phyloP scores from a whole-genome alignment of 2,888 invertebrate genomes.

The Diarsia mendica region DNA sequence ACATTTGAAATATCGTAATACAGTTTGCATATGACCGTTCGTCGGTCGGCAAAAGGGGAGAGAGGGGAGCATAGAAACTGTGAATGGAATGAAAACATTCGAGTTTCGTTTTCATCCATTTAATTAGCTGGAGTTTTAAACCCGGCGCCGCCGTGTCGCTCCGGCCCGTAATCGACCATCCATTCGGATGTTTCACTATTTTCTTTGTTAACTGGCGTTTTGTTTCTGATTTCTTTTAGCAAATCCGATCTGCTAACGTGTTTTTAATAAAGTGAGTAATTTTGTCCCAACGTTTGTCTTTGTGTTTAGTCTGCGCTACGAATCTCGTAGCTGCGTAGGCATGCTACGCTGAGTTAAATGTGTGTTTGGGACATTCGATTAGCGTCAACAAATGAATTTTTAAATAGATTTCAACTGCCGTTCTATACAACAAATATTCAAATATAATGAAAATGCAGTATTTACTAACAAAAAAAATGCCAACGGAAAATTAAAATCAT shows the following conservation, averaged over 20 bases:
- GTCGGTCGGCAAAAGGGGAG: constrained; percentile 70
- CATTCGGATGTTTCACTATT: constrained; percentile 77
- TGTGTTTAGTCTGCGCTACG: constrained; percentile 37
- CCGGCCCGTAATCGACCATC: constrained; percentile 77
- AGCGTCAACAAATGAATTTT: constrained; percentile 17
- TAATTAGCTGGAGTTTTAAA: constrained; percentile 87
- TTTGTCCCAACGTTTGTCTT: constrained; percentile 9
- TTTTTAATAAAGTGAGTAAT: constrained; percentile 50
- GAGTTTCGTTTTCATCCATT: constrained; percentile 89
- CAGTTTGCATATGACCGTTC: constrained; percentile 81
- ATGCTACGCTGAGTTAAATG: constrained; percentile 13
- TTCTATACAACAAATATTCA: not conserved
- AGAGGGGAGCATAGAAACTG: constrained; percentile 79
- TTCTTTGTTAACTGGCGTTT: constrained; percentile 66
- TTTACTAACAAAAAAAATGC: too few species aligned
- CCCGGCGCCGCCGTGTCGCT: constrained; percentile 84
- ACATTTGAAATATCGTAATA: constrained; percentile 76
- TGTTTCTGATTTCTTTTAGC: constrained; percentile 62
- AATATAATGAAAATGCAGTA: too few species aligned
- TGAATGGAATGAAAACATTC: constrained; percentile 89
- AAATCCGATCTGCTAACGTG: constrained; percentile 60
- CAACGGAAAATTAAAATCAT: constrained; percentile 4
- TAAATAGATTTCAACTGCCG: not conserved
- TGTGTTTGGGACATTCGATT: not conserved
- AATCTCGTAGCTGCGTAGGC: constrained; percentile 21